Evolutionary conservation across 53 echinoderm and acorn worm genomes (phyloP).

Genomic region (Hippasteria phrygiana): DNA sequence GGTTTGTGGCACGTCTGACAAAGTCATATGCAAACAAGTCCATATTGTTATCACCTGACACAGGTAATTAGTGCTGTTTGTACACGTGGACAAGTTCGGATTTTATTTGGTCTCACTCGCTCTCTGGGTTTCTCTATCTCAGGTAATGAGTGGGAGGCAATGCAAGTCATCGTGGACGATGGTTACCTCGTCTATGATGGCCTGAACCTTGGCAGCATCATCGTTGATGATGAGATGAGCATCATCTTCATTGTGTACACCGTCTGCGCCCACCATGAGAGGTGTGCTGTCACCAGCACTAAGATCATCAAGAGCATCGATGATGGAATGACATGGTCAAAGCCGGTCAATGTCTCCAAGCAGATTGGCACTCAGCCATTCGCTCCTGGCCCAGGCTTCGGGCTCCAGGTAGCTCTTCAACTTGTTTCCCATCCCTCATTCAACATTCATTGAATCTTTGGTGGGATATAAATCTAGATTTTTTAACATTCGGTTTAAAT

Average conservation of each 20-base stretch:
- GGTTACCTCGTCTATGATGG: slow-evolving; percentile 79
- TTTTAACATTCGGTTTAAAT: no score
- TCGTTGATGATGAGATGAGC: slow-evolving; percentile 79
- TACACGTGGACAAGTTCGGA: no score
- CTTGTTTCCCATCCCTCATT: not conserved
- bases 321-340: slow-evolving; percentile 85
- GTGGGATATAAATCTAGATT: no score
- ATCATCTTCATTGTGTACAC: slow-evolving; percentile 87
- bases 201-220: slow-evolving; percentile 80
- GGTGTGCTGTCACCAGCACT: slow-evolving; percentile 64
- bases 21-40: no score
- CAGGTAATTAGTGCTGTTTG: no score
- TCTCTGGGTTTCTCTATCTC: not conserved
- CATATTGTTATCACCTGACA: no score
- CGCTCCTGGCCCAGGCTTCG: slow-evolving; percentile 88
- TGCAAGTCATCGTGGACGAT: slow-evolving; percentile 80
- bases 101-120: not conserved
- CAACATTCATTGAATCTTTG: not conserved
- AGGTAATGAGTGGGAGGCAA: slow-evolving; percentile 83
- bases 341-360: slow-evolving; percentile 70
- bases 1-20: no score
- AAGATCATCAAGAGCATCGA: slow-evolving; percentile 77
- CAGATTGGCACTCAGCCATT: slow-evolving; percentile 69
- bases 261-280: slow-evolving; percentile 76
- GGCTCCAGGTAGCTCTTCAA: slow-evolving; percentile 77